Conservation (phyloP, 2,113 vertebrate genomes). For the Philantomba maxwellii region DNA sequence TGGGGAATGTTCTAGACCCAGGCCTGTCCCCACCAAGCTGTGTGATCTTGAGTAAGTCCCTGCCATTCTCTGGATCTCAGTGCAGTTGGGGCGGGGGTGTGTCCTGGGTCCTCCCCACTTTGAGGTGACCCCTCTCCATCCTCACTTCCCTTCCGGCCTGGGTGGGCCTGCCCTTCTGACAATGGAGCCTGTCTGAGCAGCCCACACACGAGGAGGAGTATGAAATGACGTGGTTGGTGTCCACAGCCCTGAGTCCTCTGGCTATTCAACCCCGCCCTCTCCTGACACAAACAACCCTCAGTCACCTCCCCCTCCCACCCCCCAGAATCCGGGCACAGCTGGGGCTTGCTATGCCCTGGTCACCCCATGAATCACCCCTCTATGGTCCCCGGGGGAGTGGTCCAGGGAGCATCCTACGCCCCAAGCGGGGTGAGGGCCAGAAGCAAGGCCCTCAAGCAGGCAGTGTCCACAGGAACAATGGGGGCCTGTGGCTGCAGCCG, state of each 20-base stretch:
- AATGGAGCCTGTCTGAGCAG: constrained; percentile 72
- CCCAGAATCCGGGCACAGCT: constrained; percentile 78
- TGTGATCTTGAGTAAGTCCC: not conserved
- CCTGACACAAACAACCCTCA: constrained; percentile 81
- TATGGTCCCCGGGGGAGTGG: constrained; percentile 86
- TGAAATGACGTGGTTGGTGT: constrained; percentile 64
- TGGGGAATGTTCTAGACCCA: not conserved
- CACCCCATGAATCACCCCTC: constrained; percentile 90
- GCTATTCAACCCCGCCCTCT: constrained; percentile 54
- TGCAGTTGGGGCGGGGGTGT: not conserved
- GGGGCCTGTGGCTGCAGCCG: constrained; percentile 73
- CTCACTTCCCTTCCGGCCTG: constrained; percentile 21
- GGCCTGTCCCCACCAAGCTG: not conserved
- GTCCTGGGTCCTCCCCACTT: not conserved
- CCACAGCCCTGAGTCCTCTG: constrained; percentile 53
- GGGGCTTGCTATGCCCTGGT: constrained; percentile 86
- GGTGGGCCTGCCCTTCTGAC: constrained; percentile 65
- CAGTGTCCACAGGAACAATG: constrained; percentile 85
- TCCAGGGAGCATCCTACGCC: constrained; percentile 83
- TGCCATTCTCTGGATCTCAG: not conserved
- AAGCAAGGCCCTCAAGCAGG: constrained; percentile 60
- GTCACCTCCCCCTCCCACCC: constrained; percentile 60
- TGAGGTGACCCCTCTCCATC: not conserved
- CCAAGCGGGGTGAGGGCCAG: constrained; percentile 83
- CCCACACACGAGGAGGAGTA: constrained; percentile 65